Percentiles rank a stretch among this genome's conserved stretches.
Conservation (phyloP, 2,113 vertebrate species). For the Arvicanthis niloticus region DNA sequence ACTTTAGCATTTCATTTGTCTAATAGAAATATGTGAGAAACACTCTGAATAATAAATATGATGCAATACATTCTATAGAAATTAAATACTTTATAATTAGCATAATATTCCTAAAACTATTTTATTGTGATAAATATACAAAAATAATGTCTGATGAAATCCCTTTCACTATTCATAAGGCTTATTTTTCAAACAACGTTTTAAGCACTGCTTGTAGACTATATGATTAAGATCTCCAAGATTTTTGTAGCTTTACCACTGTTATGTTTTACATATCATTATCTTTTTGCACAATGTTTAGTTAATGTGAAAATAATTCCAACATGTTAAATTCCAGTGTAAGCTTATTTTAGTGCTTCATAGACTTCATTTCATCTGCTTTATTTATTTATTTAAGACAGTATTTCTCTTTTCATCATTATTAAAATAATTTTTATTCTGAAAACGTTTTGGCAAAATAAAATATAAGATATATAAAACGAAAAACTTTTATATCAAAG, state of each 20-base stretch:
- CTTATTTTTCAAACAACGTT: neutral
- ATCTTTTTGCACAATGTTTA: neutral
- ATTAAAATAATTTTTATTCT: neutral
- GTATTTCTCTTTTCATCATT: neutral
- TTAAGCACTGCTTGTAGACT: neutral
- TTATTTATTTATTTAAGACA: neutral
- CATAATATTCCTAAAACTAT: neutral
- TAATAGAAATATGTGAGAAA: neutral
- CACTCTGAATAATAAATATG: slow-evolving; percentile 31
- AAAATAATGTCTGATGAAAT: neutral
- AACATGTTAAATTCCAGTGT: neutral
- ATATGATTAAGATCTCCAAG: neutral
- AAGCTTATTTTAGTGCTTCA: neutral
- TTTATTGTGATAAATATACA: neutral
- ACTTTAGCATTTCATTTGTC: neutral
- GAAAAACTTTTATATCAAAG: neutral
- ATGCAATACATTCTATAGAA: neutral
- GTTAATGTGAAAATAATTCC: slow-evolving; percentile 40
- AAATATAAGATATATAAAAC: neutral
- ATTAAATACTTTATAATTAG: slow-evolving; percentile 24
- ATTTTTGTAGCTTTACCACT: neutral
- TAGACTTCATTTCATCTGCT: neutral
- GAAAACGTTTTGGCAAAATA: neutral
- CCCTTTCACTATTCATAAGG: neutral
- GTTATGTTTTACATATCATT: neutral